Percentiles rank a stretch among this genome's conserved stretches.
These are phyloP conservation scores for Amphipyra berbera DNA, from an alignment of 2,888 invertebrate species.

Conservation along the genomic window DNA sequence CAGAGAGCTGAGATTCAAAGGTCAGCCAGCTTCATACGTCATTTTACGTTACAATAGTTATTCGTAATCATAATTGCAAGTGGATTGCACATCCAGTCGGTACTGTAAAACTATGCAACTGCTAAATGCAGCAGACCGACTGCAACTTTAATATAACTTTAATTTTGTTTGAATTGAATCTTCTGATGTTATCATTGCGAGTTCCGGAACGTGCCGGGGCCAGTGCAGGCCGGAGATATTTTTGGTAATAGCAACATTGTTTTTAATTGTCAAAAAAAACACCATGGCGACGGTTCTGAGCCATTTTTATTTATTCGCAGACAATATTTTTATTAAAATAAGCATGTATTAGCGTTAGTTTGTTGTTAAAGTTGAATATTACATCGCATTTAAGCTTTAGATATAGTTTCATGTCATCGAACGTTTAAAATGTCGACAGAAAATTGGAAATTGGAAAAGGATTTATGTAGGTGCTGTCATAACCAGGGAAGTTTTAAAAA, in stretches of 20 bases:
- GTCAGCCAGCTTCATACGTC: too few species aligned
- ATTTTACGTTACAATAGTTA: too few species aligned
- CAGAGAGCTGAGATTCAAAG: too few species aligned
- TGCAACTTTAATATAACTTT: too few species aligned
- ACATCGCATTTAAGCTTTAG: not conserved
- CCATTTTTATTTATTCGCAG: not conserved
- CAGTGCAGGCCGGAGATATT: not conserved
- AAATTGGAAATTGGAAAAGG: constrained; percentile 72
- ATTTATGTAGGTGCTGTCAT: constrained; percentile 82
- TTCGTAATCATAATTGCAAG: too few species aligned
- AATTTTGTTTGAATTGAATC: too few species aligned
- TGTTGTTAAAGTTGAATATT: not conserved
- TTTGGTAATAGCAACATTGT: not conserved
- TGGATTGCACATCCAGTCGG: too few species aligned
- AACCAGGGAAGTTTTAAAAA: constrained; percentile 75
- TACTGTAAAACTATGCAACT: too few species aligned
- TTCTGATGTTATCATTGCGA: too few species aligned
- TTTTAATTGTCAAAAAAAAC: not conserved
- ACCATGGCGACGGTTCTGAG: not conserved
- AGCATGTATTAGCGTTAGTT: not conserved
- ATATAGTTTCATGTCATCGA: constrained; percentile 27
- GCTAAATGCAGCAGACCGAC: too few species aligned
- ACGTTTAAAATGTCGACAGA: constrained; percentile 68
- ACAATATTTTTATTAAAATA: not conserved
- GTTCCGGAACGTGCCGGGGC: too few species aligned